These are phyloP conservation scores for Ciconia nigra DNA, from an alignment of 2,797 vertebrate genomes.

Conservation along the genomic window DNA sequence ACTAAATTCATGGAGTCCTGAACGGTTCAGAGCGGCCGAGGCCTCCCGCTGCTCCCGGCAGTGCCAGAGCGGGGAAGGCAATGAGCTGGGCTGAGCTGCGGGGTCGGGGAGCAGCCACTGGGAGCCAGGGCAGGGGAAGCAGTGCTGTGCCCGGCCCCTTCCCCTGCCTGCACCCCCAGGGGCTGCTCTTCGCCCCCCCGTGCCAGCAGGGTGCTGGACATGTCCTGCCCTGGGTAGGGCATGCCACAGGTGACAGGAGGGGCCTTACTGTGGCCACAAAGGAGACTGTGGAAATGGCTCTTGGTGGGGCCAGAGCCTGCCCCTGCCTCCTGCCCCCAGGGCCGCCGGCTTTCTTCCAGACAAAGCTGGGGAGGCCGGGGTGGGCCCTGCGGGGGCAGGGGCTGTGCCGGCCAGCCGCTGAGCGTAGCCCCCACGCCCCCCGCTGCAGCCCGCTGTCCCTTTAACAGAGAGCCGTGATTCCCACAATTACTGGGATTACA, in stretches of 20 bases:
- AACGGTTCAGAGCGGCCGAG: rapidly evolving
- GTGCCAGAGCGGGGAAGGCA: not conserved
- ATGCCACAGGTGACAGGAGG: conserved; percentile 9
- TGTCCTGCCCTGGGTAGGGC: not conserved
- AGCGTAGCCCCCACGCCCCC: not conserved
- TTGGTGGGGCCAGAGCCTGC: rapidly evolving
- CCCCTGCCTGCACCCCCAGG: not conserved
- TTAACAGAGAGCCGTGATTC: conserved; percentile 77
- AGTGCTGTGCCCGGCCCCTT: not conserved
- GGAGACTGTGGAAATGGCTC: not conserved
- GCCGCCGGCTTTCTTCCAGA: not conserved
- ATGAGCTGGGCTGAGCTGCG: not conserved
- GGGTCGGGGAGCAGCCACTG: rapidly evolving
- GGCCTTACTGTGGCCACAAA: rapidly evolving
- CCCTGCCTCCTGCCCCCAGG: not conserved
- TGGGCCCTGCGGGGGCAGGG: not conserved
- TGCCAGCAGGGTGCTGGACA: rapidly evolving
- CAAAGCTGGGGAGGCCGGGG: not conserved
- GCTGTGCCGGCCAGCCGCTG: not conserved
- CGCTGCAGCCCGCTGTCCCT: conserved; percentile 64
- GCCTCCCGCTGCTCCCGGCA: not conserved
- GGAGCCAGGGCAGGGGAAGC: not conserved
- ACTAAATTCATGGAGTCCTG: rapidly evolving
- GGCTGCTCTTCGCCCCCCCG: not conserved
- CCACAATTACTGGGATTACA: conserved; percentile 81